Base-by-base conservation (phyloP, 2,113 vertebrate species). In the Nannobrachium achirus region DNA sequence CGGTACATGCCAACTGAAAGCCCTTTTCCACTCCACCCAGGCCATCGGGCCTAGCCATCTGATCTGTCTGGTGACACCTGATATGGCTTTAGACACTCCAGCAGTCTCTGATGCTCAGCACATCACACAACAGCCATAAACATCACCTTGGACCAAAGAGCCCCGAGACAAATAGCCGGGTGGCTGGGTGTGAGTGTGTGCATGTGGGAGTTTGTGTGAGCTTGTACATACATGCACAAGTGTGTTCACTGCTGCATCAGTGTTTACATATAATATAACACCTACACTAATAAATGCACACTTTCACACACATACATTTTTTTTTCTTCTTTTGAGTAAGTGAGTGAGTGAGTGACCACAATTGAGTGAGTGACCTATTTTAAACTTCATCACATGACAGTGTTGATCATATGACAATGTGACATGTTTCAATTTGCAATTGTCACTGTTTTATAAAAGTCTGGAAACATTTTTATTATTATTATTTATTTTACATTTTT, bases 11-110 rank as follows among this genome's bases (percentile, higher is more conserved):
- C 85, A 83, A 78, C 73, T 77, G 49, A 73, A 33, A 85, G 73
- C 69, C 79, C 53, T 71, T 33, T 62, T 81, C 73, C 67, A 70
- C 68, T 78, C 67, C 63, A 42, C 55, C 7, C 56, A 52, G 20
- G 33, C 16, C 13, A 10, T 14, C 33, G 7, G 14, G 15, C 41
- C 41, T 65, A 77, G 74, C 38, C 71, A 86, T 52, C 55, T 66
- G 69, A 75, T 73, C 75, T n/a, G 63, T 81, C 83, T 60, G 15
- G 58, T 55, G 93, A 91, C 88, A 94, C 89, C 82, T 80, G 90
- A 94, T 93, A 85, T 78, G 74, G 68, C 83, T 59, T 88, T 77
- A 71, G 81, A 83, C 62, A 45, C 52, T 18, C 50, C 39, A 63
- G 20, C 16, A 0, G 65, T 71, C 86, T 90, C 83, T 85, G 86